These are phyloP conservation scores for Helogale parvula DNA, from an alignment of 2,113 vertebrate genomes.

Conservation along the genomic window DNA sequence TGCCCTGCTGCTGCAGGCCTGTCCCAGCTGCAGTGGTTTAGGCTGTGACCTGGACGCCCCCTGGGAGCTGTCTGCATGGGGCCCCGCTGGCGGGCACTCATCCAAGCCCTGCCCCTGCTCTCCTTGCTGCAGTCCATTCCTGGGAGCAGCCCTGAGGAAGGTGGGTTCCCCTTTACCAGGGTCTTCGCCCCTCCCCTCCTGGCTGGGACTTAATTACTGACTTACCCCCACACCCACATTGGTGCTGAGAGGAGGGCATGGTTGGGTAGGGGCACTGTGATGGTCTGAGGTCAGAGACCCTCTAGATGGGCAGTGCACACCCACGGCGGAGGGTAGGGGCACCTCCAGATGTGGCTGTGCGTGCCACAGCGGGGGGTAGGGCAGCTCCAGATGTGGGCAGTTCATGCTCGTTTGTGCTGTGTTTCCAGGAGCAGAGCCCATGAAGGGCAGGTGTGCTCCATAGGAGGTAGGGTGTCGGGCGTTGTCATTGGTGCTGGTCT, in stretches of 20 bases:
- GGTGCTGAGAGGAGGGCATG: too few species aligned
- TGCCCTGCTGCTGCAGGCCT: rapidly evolving
- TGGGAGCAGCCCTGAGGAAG: neutral
- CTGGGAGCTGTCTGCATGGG: neutral
- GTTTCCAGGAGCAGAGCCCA: too few species aligned
- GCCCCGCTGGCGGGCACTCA: neutral
- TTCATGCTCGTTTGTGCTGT: rapidly evolving
- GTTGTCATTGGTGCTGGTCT: too few species aligned
- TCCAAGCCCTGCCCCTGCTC: neutral
- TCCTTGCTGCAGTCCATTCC: neutral
- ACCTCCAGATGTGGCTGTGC: too few species aligned
- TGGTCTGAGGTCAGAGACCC: too few species aligned
- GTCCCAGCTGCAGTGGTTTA: neutral
- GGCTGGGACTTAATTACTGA: neutral
- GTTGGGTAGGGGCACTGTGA: too few species aligned
- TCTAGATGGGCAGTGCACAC: too few species aligned
- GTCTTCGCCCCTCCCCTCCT: neutral
- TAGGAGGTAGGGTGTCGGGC: too few species aligned
- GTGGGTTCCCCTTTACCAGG: neutral
- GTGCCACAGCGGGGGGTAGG: too few species aligned
- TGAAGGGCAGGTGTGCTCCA: too few species aligned
- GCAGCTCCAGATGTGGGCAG: too few species aligned
- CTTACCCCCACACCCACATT: neutral
- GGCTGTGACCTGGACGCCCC: neutral
- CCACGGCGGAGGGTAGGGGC: too few species aligned